Base-by-base conservation (phyloP, 2,797 vertebrate species). In the Aeoliscus strigatus region DNA sequence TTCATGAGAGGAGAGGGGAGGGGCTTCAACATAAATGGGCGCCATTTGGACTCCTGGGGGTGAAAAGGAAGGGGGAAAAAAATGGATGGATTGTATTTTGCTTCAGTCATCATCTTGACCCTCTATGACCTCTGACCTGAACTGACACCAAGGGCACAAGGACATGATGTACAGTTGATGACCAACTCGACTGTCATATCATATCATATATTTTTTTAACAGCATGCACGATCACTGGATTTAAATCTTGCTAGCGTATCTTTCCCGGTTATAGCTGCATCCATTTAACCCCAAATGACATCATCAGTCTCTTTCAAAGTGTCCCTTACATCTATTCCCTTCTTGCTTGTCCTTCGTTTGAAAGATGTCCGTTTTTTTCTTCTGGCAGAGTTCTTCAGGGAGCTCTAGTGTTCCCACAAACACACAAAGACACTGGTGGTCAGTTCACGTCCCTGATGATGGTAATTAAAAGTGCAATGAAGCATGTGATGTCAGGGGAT, bases 281-380 rank as follows among this genome's bases (percentile, higher is more conserved):
- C n/a, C n/a, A n/a, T n/a, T n/a, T n/a, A n/a, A n/a, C n/a, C n/a
- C n/a, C n/a, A n/a, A n/a, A n/a, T n/a, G n/a, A n/a, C n/a, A n/a
- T n/a, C n/a, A n/a, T n/a, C n/a, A n/a, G n/a, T n/a, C n/a, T 23
- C 11, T 11, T 5, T 52, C 11, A 36, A 1, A 3, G 27, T 33
- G 13, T 49, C 57, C 88, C 90, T 89, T 86, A 97, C 96, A 72
- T 98, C 95, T 3, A 91, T 84, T 63, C 96, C 91, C 87, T 93
- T 96, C 84, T 96, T 97, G 84, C 95, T 99, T 53, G 90, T 90
- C 87, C 94, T 94, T 62, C 96, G 88, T 87, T 99, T 99, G 86
- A 99, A 97, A 47, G 95, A 98, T 0, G 96, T 95, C 75, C 95
- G 90, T 79, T 98, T 99, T 92, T 99, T 99, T 70, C 94, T 90